Percentiles rank a stretch among this genome's conserved stretches.
phyloP scores from a whole-genome alignment of 2,888 invertebrate species.

The Oscheius sp. region DNA sequence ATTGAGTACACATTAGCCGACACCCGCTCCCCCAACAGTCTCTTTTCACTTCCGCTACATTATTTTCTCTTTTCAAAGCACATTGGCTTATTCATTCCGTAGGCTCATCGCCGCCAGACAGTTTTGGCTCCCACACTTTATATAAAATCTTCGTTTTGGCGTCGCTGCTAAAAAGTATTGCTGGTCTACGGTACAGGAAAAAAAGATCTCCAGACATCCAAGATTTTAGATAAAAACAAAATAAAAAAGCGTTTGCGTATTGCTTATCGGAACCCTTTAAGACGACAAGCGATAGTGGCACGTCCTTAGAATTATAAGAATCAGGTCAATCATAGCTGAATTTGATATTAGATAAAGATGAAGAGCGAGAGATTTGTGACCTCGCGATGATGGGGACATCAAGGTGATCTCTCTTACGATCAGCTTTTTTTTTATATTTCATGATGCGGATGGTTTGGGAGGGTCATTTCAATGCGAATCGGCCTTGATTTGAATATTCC shows the following conservation, averaged over 20 bases:
- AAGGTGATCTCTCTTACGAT: conserved; percentile 13
- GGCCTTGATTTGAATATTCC: conserved; percentile 16
- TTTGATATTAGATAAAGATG: conserved; percentile 21
- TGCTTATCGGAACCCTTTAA: conserved; percentile 30
- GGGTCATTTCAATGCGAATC: background rate
- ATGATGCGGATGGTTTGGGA: conserved; percentile 4
- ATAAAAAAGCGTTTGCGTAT: conserved; percentile 20
- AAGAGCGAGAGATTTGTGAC: background rate
- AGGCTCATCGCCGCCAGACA: no score
- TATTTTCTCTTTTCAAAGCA: no score
- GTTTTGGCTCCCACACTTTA: no score
- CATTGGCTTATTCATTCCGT: no score
- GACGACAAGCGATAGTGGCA: conserved; percentile 23
- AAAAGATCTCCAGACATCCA: no score
- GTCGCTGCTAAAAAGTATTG: no score
- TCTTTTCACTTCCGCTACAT: no score
- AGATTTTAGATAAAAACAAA: background rate
- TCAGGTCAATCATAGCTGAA: conserved; percentile 18
- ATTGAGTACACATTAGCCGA: no score
- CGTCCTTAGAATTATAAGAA: conserved; percentile 4
- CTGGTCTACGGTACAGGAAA: no score
- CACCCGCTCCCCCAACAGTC: no score
- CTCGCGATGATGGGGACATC: conserved; percentile 23
- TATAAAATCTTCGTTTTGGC: no score
- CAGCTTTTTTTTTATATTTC: background rate